A percentile compares a stretch with the other conserved stretches of the same genome.
phyloP scores from a whole-genome alignment of 2,113 vertebrate genomes.

The Sakesphorus luctuosus region DNA sequence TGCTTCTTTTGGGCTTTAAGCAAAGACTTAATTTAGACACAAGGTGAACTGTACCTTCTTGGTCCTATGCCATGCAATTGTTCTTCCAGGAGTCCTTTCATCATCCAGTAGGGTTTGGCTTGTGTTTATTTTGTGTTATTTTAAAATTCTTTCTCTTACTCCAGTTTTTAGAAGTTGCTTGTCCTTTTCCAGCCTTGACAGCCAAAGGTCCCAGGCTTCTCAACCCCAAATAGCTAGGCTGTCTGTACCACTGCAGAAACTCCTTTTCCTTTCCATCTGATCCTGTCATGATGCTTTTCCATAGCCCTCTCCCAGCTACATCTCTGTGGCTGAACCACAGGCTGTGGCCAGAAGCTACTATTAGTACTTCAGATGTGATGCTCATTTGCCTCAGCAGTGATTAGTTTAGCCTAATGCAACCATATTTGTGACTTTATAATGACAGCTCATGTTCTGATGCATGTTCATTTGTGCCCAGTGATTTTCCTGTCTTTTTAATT shows the following conservation, averaged over 20 bases:
- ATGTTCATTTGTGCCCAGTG: background rate
- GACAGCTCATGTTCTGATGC: background rate
- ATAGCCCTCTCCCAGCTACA: background rate
- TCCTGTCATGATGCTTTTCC: background rate
- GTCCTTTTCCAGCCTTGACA: background rate
- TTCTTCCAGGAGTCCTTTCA: background rate
- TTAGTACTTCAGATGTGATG: background rate
- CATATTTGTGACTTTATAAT: background rate
- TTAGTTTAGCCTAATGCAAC: conserved; percentile 10
- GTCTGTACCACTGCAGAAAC: background rate
- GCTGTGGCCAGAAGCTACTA: background rate
- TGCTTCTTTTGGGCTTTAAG: background rate
- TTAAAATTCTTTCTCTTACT: background rate
- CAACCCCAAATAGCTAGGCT: background rate
- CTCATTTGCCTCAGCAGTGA: background rate
- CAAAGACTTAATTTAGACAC: background rate
- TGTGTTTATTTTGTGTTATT: background rate
- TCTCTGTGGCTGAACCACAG: background rate
- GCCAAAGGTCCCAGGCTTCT: background rate
- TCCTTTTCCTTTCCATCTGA: background rate
- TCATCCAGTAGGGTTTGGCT: background rate
- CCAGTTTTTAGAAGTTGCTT: background rate
- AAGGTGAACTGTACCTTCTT: background rate
- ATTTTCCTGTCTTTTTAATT: background rate
- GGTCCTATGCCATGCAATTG: background rate